Evolutionary conservation across 2,797 vertebrate genomes (phyloP), one percentile per base, ranked within the genome.

Genomic region (Syngnathus rostellatus): DNA sequence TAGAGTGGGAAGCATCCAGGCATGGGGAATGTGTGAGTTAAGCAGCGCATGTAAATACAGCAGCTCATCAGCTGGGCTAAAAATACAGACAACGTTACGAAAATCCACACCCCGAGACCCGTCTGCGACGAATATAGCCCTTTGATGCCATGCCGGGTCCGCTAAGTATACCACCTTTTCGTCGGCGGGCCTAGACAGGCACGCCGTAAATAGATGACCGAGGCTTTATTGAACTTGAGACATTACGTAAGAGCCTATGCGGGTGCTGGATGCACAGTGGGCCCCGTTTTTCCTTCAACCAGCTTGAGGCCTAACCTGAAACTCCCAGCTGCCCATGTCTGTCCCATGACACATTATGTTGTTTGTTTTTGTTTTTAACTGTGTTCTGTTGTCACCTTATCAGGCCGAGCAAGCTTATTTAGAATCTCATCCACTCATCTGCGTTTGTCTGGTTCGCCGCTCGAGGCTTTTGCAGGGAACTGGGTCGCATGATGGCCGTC

Each of bases 161-260:
- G 77, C 80, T 77, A 91, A 89, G 85, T 91, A 79, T 92, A 92
- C 90, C 91, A 84, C 76, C 79, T 88, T 88, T 90, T 89, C 91
- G 90, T 92, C 89, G 89, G 83, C 77, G 65, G 79, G 87, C 87
- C 89, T 72, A 83, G 85, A 85, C 80, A 67, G 75, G 62, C 10
- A 63, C 21, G 69, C 89, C 74, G 77, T 90, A 92, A 92, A 92
- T 91, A 90, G 84, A 82, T 58, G 23, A 14, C 65, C 62, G 1
- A 66, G 60, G 84, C 90, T 89, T 88, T 90, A 90, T 89, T 91
- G 87, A 92, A 90, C 79, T 84, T 87, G 68, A 77, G 66, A 74
- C 87, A 88, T 92, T 91, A 92, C 89, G 87, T 91, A 91, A 93
- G 89, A 85, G 87, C 82, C 85, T 85, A 81, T 86, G 79, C 66